phyloP scores from a whole-genome alignment of 2,888 invertebrate genomes.

The Apamea monoglypha region DNA sequence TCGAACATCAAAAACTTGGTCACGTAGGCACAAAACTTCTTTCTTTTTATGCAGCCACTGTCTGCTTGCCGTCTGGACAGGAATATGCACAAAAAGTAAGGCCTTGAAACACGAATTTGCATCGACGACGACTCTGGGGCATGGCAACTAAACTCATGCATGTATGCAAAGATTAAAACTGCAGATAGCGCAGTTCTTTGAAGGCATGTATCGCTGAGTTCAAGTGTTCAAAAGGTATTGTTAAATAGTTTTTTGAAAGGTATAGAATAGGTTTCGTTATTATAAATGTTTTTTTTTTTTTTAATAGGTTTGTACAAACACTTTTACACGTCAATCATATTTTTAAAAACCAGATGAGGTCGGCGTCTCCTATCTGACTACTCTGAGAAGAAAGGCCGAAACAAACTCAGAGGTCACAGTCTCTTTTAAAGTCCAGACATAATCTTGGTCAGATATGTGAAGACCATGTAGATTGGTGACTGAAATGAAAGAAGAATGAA shows the following conservation, averaged over 20 bases:
- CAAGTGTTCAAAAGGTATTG: neutral
- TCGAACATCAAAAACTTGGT: slow-evolving; percentile 28
- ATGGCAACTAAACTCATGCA: slow-evolving; percentile 44
- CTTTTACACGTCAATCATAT: too few relatives aligned
- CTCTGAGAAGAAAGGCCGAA: too few relatives aligned
- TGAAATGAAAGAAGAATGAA: too few relatives aligned
- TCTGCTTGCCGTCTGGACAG: slow-evolving; percentile 60
- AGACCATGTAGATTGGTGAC: too few relatives aligned
- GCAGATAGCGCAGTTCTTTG: slow-evolving; percentile 32
- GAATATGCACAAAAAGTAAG: slow-evolving; percentile 69
- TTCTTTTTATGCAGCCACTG: slow-evolving; percentile 63
- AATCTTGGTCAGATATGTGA: too few relatives aligned
- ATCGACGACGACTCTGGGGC: slow-evolving; percentile 42
- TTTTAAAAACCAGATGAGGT: too few relatives aligned
- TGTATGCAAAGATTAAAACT: slow-evolving; percentile 39
- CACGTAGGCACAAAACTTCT: slow-evolving; percentile 54
- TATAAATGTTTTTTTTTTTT: too few relatives aligned
- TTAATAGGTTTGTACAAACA: too few relatives aligned
- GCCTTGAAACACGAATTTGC: slow-evolving; percentile 72
- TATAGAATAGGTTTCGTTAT: neutral
- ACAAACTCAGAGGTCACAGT: too few relatives aligned
- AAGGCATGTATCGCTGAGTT: neutral
- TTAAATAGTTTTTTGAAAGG: neutral
- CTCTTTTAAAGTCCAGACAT: too few relatives aligned
- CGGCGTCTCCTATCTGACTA: too few relatives aligned